A percentile compares a stretch with the other conserved stretches of the same genome.
These are phyloP conservation scores for Grapholita molesta DNA, from an alignment of 1,140 invertebrate species.

Conservation along the genomic window DNA sequence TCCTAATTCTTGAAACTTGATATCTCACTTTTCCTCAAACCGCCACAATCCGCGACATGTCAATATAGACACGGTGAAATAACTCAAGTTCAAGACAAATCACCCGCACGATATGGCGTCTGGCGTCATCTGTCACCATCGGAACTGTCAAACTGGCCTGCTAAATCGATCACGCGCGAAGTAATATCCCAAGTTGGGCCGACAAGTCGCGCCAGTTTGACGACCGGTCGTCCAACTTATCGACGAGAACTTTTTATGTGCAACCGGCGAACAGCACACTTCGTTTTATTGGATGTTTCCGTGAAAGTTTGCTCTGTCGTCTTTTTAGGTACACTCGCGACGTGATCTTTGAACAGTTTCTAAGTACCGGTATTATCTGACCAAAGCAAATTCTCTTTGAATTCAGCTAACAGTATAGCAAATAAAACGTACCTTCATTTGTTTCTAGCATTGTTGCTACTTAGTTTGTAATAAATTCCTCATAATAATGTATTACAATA, in stretches of 20 bases:
- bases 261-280: slow-evolving; percentile 32
- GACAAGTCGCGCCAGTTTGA: slow-evolving; percentile 43
- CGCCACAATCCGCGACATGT: neutral
- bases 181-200: slow-evolving; percentile 68
- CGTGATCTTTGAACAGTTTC: slow-evolving; percentile 38
- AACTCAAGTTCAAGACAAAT: slow-evolving; percentile 62
- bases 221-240: slow-evolving; percentile 48
- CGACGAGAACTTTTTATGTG: slow-evolving; percentile 36
- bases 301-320: slow-evolving; percentile 47
- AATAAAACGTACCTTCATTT: neutral
- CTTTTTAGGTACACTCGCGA: slow-evolving; percentile 34
- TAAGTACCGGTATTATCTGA: slow-evolving; percentile 14
- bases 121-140: slow-evolving; percentile 70
- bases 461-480: too few species aligned
- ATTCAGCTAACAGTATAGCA: neutral
- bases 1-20: neutral
- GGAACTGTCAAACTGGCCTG: slow-evolving; percentile 66
- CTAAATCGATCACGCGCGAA: slow-evolving; percentile 69
- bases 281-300: slow-evolving; percentile 65
- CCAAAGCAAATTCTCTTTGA: neutral
- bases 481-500: too few species aligned
- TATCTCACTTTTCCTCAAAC: neutral
- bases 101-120: slow-evolving; percentile 58
- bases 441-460: neutral
- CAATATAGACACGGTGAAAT: slow-evolving; percentile 24